phyloP scores from a whole-genome alignment of 1,140 invertebrate species.

The Mactra quadrangularis region DNA sequence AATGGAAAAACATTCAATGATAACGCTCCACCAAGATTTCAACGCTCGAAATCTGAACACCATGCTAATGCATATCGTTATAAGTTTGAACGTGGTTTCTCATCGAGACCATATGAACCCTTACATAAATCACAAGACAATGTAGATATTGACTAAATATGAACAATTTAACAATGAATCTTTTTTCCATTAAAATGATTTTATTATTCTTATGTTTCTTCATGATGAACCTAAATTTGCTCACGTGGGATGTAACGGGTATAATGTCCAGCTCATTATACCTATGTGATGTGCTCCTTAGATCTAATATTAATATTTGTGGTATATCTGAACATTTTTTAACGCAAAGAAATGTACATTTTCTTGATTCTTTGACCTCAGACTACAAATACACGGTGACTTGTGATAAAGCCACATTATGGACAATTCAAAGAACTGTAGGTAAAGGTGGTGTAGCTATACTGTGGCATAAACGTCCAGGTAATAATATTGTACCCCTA shows the following conservation, averaged over 20 bases:
- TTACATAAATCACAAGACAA: no score
- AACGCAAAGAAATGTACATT: conserved; percentile 6
- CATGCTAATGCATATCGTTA: no score
- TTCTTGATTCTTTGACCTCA: conserved; percentile 1
- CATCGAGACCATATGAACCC: no score
- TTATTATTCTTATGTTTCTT: no score
- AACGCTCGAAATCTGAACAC: no score
- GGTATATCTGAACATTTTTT: conserved; percentile 29
- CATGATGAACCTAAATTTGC: no score
- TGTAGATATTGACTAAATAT: no score
- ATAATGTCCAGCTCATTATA: conserved; percentile 19
- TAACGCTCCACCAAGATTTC: no score
- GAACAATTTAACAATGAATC: no score
- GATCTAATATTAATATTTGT: conserved; percentile 3
- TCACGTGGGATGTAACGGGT: conserved; percentile 26
- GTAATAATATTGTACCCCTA: neutral
- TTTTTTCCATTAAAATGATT: no score
- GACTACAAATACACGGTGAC: neutral
- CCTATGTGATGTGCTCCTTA: conserved; percentile 15
- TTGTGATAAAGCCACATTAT: conserved; percentile 2
- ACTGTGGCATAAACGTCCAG: neutral
- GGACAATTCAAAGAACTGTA: conserved; percentile 9
- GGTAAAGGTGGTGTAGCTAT: conserved; percentile 37
- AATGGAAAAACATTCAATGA: no score
- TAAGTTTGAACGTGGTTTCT: no score